Evolutionary conservation across 2,888 invertebrate genomes (phyloP).

Genomic region (Drosophila pseudotalamancana): DNA sequence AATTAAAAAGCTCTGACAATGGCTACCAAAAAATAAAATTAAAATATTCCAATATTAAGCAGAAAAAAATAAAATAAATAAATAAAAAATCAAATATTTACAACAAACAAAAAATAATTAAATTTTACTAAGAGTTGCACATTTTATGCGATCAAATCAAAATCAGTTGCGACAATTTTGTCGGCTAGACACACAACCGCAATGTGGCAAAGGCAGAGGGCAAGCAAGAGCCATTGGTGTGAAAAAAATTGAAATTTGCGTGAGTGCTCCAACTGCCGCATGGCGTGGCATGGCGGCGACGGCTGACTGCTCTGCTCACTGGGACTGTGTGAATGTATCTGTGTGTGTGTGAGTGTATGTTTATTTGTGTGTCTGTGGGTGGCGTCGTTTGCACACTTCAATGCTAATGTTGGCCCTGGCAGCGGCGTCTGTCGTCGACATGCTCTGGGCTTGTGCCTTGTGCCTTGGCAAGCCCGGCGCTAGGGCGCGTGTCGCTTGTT

Average conservation of each 20-base stretch:
- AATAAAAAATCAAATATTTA: no score
- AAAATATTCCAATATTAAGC: no score
- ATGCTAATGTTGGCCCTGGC: slow-evolving; percentile 80
- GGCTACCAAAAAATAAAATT: no score
- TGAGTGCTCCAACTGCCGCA: slow-evolving; percentile 76
- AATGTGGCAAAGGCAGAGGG: slow-evolving; percentile 76
- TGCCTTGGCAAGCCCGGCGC: slow-evolving; percentile 43
- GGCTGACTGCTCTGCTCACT: slow-evolving; percentile 53
- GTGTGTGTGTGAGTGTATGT: slow-evolving; percentile 18
- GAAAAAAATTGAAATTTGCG: slow-evolving; percentile 82
- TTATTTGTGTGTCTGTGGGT: slow-evolving; percentile 54
- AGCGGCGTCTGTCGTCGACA: slow-evolving; percentile 77
- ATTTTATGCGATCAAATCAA: background rate
- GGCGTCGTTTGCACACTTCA: slow-evolving; percentile 80
- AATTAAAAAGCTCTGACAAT: background rate
- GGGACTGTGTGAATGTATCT: slow-evolving; percentile 3
- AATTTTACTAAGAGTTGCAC: background rate
- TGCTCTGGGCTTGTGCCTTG: slow-evolving; percentile 53
- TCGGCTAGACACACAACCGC: slow-evolving; percentile 59
- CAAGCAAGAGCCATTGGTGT: slow-evolving; percentile 81
- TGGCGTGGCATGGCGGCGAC: slow-evolving; percentile 51
- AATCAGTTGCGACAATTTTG: slow-evolving; percentile 45
- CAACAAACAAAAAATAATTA: background rate
- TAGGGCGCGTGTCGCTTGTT: slow-evolving; percentile 77
- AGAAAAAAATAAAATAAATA: no score